Evolutionary conservation across 2,113 vertebrate species (phyloP), one percentile per base, ranked within the genome.

Genomic region (Neomonachus schauinslandi): DNA sequence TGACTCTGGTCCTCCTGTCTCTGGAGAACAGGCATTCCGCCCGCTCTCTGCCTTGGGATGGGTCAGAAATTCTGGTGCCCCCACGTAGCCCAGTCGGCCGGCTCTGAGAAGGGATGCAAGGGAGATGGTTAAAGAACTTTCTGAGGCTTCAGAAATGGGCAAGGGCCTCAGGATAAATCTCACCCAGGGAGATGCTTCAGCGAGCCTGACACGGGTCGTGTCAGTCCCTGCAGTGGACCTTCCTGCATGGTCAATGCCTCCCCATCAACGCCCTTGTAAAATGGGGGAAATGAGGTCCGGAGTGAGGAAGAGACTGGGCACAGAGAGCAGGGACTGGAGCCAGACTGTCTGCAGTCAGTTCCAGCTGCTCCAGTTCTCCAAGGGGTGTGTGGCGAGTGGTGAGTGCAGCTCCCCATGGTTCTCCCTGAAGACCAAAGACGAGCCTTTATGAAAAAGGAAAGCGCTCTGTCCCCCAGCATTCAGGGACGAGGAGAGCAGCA

Each of bases 1-100:
- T 82, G 89, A 92, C 61, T 97, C 97, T 98, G 97, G 97, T 98
- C 97, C 95, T 53, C 97, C 89, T 59, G 93, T 88, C 96, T 77
- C 82, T 93, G 63, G 74, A 84, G 84, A 93, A 69, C 16, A 22
- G 65, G 77, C 46, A 12, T 39, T 26, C 46, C 3, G 0, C 57
- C 53, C 4, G 0, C 14, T 53, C 69, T 79, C 42, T 91, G 57
- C 63, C 85, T 51, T 55, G 80, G 79, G 81, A 49, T 19, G 22
- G 88, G 53, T 49, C 12, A 24, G 65, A 63, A 51, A 46, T 74
- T 42, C 49, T 26, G 59, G 14, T n/a, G 53, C 42, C 82, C 5
- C 4, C 57, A 13, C 1, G 26, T 28, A 86, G 72, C 81, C 88
- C 69, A 19, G 53, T n/a, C 0, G 0, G 55, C 0, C 69, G 63